Base-by-base conservation (phyloP, 2,888 invertebrate genomes). In the Phortica okadai region DNA sequence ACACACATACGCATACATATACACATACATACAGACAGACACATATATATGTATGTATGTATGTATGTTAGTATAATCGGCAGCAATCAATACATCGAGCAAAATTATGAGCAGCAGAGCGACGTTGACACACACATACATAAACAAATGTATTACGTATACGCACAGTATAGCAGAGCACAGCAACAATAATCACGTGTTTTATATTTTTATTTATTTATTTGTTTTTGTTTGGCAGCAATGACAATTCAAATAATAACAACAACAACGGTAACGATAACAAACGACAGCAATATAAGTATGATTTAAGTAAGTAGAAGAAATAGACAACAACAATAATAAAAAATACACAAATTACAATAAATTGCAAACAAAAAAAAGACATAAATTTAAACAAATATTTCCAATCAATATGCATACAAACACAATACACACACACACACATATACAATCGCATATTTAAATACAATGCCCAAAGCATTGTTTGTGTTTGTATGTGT, bases 101-200 rank as follows among this genome's bases (percentile, higher is more conserved):
- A 21, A 21, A 21, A 21, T 21, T 21, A 21, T 21, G 21, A 11
- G 56, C 16, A 33, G 66, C 33, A 74, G 25, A 41, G n/a, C 50
- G 44, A 78, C 72, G 70, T 67, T 10, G 73, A 74, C n/a, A 82
- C 33, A 69, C 69, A n/a, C 78, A 80, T 75, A 77, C 76, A 77
- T 76, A 75, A 56, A n/a, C 59, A 54, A 10, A 78, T 76, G 77
- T 33, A 42, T 66, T 70, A 45, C 45, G 50, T 70, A 41, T 66
- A 66, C 33, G 66, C 33, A 41, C 66, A 66, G 44, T 69, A 45
- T 10, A 14, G n/a, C 59, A 14, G 10, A 59, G 62, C 7, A 62
- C n/a, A 8, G 8, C n/a, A 11, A 33, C 11, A 69, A 44, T 42
- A 44, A 59, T n/a, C n/a, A 14, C 54, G 10, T 54, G n/a, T 54